These are phyloP conservation scores for Dendrolimus punctatus DNA, from an alignment of 1,140 invertebrate species.

Conservation along the genomic window DNA sequence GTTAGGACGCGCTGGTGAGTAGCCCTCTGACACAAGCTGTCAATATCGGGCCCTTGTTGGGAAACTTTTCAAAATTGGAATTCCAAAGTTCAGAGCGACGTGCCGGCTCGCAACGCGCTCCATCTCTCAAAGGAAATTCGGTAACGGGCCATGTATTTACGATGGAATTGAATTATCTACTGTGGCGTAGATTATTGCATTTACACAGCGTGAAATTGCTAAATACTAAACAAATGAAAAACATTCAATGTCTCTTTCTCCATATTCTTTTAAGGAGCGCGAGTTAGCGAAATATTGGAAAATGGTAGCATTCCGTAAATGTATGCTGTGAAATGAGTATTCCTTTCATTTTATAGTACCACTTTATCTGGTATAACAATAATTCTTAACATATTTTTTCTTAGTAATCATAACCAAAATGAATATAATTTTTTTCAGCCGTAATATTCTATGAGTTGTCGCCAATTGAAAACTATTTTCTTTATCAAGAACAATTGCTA, in stretches of 20 bases:
- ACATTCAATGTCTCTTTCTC: conserved; percentile 21
- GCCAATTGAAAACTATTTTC: no score
- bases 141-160: conserved; percentile 58
- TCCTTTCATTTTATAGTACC: no score
- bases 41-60: conserved; percentile 59
- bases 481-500: no score
- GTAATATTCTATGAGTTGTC: no score
- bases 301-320: not conserved
- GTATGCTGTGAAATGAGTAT: not conserved
- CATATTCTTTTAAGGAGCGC: conserved; percentile 9
- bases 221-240: conserved; percentile 30
- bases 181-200: conserved; percentile 41
- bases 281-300: conserved; percentile 3
- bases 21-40: conserved; percentile 57
- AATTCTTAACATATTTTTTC: no score
- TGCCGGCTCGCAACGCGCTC: conserved; percentile 52
- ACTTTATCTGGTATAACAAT: no score
- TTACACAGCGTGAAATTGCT: conserved; percentile 37
- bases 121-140: conserved; percentile 65
- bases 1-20: conserved; percentile 36
- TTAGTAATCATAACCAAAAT: no score
- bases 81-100: conserved; percentile 63
- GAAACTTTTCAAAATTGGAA: conserved; percentile 71
- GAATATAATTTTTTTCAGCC: no score
- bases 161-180: conserved; percentile 56